Evolutionary conservation across 2,888 invertebrate genomes (phyloP), one percentile per base, ranked within the genome.

Genomic region (Bhutanitis thaidina): DNA sequence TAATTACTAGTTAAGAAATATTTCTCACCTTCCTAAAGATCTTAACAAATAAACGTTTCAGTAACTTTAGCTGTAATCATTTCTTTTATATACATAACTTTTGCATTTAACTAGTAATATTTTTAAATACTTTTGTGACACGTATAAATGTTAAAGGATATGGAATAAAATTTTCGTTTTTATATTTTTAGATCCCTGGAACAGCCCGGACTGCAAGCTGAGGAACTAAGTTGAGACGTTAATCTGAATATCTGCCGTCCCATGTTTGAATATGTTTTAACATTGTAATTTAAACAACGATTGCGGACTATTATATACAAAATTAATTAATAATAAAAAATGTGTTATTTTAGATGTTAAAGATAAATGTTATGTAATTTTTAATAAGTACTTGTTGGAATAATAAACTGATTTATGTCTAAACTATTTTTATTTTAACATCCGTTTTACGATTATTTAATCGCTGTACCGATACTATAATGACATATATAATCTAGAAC

Each of bases 151-250:
- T 20, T 27, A 4, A 27, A 8, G 2, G 8, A 27, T 27, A 7
- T 27, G 8, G 7, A 8, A 27, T 8, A 27, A 7, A 27, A 4
- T 5, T 27, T 20, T 30, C 9, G 10, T 13, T 37, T 53, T 52
- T 59, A 43, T 32, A 50, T 60, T 64, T 62, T 41, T 63, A 70
- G 70, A 69, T 62, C 60, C 61, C 32, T 62, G 63, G 62, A 64
- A 57, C 52, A 58, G 58, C 41, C 15, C 56, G 12, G 62, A 65
- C 45, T 67, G 69, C 61, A 59, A 53, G 40, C 46, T 65, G 55
- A 60, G 62, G 45, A 49, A 55, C 39, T 50, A 39, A 50, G 44
- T 12, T 12, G 32, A 16, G 9, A 15, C 20, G 13, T 14, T 25
- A 40, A 8, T 16, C 14, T 14, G 20, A 43, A 30, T 25, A 8